Evolutionary conservation across 2,113 vertebrate genomes (phyloP), one percentile per base, ranked within the genome.

Genomic region (Rhombomys opimus): DNA sequence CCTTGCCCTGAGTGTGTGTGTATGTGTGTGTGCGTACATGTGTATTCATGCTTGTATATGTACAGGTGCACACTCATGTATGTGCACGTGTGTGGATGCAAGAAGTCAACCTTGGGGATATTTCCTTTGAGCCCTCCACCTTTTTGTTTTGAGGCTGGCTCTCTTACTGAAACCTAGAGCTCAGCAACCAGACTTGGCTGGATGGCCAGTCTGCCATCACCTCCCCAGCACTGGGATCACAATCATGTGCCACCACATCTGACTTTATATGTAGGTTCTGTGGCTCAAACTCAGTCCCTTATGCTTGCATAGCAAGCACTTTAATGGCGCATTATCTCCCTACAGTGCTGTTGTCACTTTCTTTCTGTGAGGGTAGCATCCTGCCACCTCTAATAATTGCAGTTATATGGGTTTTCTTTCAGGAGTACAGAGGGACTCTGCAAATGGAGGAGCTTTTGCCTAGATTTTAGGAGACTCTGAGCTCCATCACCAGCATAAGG

Each of bases 321-420:
- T 80, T 57, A 57, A 7, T n/a, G 77, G 57, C 32, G n/a, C 77
- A n/a, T 35, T 57, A 17, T 80, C 35, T 80, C 30, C 77, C 30
- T 17, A 89, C 65, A 84, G 86, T 72, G 88, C 7, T 73, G 96
- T 87, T 90, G 75, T 76, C 85, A 75, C 78, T 95, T 82, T 78
- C 76, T 38, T 61, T 96, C 93, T 90, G 41, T 87, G 54, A 93
- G 93, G 52, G 93, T 52, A 93, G n/a, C 63, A 54, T 88, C 82
- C 52, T 95, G 13, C 18, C 57, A 88, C 23, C 14, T 87, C 80
- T 46, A 97, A 93, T 81, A 65, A 50, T 87, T 93, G 12, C 30
- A 89, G 50, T 35, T 50, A 10, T 78, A 57, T 32, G 59, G 92
- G 81, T 85, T 92, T 73, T 46, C 65, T 67, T 90, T 81, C 35